A percentile compares a stretch with the other conserved stretches of the same genome.
Evolutionary conservation across 2,113 vertebrate species (phyloP).

Genomic region (Mastomys coucha): DNA sequence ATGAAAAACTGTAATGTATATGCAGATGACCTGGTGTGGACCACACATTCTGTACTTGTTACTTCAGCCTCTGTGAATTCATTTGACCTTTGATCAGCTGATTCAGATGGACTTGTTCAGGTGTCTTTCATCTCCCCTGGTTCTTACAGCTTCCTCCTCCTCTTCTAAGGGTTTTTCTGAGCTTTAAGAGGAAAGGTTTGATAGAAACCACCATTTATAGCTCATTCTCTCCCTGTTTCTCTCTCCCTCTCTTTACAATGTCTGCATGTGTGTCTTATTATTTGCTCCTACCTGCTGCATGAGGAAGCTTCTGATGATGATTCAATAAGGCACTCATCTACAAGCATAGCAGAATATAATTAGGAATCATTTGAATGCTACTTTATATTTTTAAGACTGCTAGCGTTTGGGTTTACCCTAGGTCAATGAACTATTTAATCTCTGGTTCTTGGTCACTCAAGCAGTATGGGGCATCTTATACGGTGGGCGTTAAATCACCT

Average conservation of each 20-base stretch:
- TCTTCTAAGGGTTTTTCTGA: not conserved
- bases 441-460: not conserved
- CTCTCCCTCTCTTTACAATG: not conserved
- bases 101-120: not conserved
- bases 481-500: not conserved
- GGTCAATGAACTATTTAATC: not conserved
- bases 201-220: not conserved
- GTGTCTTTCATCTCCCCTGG: not conserved
- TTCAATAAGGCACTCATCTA: not conserved
- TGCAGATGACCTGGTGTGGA: not conserved
- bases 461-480: not conserved
- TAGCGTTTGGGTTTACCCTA: not conserved
- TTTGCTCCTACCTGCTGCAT: not conserved
- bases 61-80: not conserved
- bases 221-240: not conserved
- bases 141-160: not conserved
- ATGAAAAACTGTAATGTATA: not conserved
- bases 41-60: not conserved
- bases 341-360: not conserved
- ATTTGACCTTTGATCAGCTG: not conserved
- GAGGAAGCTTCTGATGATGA: not conserved
- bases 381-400: not conserved
- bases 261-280: not conserved
- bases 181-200: not conserved
- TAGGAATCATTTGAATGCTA: not conserved